Conservation (phyloP, 2,113 vertebrate genomes). For the Formicarius rufipectus region DNA sequence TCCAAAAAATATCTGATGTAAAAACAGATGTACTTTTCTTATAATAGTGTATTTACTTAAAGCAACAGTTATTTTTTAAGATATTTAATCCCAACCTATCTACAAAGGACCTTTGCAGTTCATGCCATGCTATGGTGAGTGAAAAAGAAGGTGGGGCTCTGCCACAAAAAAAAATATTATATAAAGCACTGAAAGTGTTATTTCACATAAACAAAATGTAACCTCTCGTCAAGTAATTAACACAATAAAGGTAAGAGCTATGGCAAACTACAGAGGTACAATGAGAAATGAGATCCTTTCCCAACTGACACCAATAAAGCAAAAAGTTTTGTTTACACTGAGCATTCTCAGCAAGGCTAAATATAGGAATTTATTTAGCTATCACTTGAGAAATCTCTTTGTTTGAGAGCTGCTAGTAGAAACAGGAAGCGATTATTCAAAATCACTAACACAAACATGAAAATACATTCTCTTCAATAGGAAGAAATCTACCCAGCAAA, state of each 20-base stretch:
- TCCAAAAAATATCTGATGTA: background rate
- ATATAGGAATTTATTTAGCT: slow-evolving; percentile 39
- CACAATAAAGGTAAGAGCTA: slow-evolving; percentile 10
- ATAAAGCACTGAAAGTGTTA: background rate
- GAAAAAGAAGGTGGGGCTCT: slow-evolving; percentile 19
- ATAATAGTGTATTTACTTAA: background rate
- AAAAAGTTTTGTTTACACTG: slow-evolving; percentile 22
- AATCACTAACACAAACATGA: slow-evolving; percentile 53
- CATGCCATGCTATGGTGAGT: background rate
- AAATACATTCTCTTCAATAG: slow-evolving; percentile 49
- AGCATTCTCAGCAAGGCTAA: slow-evolving; percentile 12
- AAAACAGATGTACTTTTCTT: background rate
- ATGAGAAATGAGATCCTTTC: background rate
- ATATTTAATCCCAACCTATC: background rate
- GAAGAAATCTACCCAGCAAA: slow-evolving; percentile 23
- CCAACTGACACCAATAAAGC: slow-evolving; percentile 16
- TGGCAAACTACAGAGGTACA: background rate
- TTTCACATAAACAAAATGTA: background rate
- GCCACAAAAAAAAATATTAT: background rate
- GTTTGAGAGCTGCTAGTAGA: slow-evolving; percentile 37
- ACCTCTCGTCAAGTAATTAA: background rate
- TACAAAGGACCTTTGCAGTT: background rate
- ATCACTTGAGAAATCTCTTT: slow-evolving; percentile 60
- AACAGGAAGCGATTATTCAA: slow-evolving; percentile 60
- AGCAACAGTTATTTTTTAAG: background rate